Evolutionary conservation across 2,888 invertebrate genomes (phyloP).

Genomic region (Nasonia oneida): DNA sequence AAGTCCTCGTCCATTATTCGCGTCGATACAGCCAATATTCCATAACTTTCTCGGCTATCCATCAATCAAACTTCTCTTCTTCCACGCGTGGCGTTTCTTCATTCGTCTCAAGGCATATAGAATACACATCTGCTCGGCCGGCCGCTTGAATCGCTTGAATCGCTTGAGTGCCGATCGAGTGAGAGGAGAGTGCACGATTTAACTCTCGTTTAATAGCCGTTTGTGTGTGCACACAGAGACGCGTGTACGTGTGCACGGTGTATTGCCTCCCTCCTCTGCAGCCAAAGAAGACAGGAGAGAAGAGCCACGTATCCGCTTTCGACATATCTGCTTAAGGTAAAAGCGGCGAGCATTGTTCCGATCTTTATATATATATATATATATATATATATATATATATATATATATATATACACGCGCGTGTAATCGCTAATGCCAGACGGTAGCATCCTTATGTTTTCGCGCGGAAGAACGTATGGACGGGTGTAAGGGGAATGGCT

Average conservation of each 20-base stretch:
- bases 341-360: slow-evolving; percentile 59
- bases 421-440: background rate
- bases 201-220: slow-evolving; percentile 50
- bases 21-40: background rate
- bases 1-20: background rate
- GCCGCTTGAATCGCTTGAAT: background rate
- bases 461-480: slow-evolving; percentile 8
- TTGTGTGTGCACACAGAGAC: background rate
- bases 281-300: background rate
- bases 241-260: background rate
- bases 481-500: background rate
- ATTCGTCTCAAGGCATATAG: background rate
- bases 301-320: slow-evolving; percentile 59
- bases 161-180: slow-evolving; percentile 15
- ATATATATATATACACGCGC: background rate
- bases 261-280: background rate
- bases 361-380: slow-evolving; percentile 35
- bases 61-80: slow-evolving; percentile 25
- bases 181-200: slow-evolving; percentile 46
- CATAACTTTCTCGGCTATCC: background rate
- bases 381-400: slow-evolving; percentile 7
- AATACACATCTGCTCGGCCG: background rate
- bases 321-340: slow-evolving; percentile 50
- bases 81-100: background rate
- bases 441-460: slow-evolving; percentile 50